These are phyloP conservation scores for Heliconius himera DNA, from an alignment of 1,140 invertebrate genomes.

Conservation along the genomic window DNA sequence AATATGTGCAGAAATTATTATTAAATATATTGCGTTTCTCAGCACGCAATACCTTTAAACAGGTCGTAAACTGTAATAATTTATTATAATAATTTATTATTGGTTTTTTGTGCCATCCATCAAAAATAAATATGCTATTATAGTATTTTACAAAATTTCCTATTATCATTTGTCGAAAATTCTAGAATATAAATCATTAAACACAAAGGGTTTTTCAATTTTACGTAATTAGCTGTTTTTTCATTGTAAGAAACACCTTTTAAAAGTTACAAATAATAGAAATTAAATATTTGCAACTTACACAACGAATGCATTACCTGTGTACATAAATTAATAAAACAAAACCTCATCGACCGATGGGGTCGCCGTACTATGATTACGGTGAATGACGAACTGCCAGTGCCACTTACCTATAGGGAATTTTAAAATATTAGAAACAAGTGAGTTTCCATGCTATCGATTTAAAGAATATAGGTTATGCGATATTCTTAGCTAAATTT, in stretches of 20 bases:
- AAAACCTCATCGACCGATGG: conserved; percentile 52
- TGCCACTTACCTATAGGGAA: conserved; percentile 43
- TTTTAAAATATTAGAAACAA: conserved; percentile 43
- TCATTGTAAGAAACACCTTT: not conserved
- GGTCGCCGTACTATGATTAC: conserved; percentile 64
- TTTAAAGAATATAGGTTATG: conserved; percentile 22
- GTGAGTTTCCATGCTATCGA: conserved; percentile 34
- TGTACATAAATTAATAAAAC: conserved; percentile 25
- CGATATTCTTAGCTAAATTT: not conserved
- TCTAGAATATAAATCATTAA: not conserved
- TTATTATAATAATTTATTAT: no score
- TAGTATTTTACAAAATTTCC: no score
- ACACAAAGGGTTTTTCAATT: no score
- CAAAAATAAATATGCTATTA: no score
- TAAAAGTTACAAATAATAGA: not conserved
- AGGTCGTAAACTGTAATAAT: no score
- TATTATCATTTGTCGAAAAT: not conserved
- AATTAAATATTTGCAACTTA: not conserved
- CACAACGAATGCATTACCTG: not conserved
- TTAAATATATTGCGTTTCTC: no score
- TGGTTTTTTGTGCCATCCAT: no score
- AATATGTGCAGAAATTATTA: no score
- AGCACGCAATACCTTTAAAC: no score
- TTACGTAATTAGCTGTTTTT: no score
- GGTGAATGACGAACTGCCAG: conserved; percentile 38